Evolutionary conservation across 2,113 vertebrate genomes (phyloP).

Genomic region (Pao palembangensis): DNA sequence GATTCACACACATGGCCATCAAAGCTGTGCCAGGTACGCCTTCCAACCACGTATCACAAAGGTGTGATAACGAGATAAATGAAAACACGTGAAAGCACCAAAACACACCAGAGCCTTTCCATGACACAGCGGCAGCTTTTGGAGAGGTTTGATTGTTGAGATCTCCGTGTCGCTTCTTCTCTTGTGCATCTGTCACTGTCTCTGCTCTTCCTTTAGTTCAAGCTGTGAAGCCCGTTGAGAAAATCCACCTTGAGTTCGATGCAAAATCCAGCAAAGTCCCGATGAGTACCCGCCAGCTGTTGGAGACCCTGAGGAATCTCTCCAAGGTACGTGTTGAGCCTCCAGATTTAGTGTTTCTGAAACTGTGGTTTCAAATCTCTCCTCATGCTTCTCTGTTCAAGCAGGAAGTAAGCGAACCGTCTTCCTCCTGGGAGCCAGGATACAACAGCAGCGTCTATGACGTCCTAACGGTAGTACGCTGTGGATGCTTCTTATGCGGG

Average conservation of each 20-base stretch:
- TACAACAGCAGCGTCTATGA: background rate
- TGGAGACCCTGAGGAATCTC: conserved; percentile 41
- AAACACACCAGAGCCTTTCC: no score
- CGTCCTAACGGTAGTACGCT: conserved; percentile 6
- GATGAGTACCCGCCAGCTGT: conserved; percentile 29
- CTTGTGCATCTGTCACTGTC: background rate
- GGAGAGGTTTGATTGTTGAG: no score
- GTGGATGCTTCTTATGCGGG: background rate
- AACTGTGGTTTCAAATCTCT: background rate
- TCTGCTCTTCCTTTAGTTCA: conserved; percentile 46
- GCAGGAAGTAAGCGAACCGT: conserved; percentile 22
- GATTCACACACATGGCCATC: conserved; percentile 55
- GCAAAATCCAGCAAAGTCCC: conserved; percentile 7
- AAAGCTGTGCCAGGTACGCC: conserved; percentile 65
- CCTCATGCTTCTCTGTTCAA: conserved; percentile 23
- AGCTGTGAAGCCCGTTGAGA: conserved; percentile 65
- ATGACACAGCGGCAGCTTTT: no score
- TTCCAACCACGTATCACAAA: background rate
- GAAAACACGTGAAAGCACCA: no score
- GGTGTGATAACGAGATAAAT: no score
- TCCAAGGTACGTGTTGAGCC: conserved; percentile 58
- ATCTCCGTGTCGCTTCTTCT: background rate
- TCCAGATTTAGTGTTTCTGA: background rate
- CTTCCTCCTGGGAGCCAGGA: conserved; percentile 5
- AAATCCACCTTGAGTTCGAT: conserved; percentile 68